Conservation (phyloP, 2,888 invertebrate species). For the Matsumyia berberina region DNA sequence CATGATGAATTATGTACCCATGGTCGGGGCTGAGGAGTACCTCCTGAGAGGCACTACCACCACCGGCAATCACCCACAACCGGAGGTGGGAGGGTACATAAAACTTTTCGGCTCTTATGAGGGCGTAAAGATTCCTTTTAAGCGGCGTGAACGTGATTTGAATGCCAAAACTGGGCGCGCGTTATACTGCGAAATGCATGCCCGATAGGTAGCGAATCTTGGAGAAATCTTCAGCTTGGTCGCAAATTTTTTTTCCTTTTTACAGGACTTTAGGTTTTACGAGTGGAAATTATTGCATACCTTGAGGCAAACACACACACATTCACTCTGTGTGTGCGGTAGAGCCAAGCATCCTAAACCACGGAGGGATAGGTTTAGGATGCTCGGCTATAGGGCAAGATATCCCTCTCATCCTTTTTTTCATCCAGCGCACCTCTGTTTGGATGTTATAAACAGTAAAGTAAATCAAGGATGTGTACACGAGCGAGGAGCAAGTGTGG, state of each 20-base stretch:
- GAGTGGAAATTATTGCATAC: conserved; percentile 71
- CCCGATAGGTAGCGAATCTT: conserved; percentile 13
- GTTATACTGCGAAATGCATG: conserved; percentile 41
- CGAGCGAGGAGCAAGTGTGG: background rate
- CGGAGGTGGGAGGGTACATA: conserved; percentile 40
- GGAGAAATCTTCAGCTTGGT: conserved; percentile 41
- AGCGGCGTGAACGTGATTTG: conserved; percentile 70
- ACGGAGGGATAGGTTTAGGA: background rate
- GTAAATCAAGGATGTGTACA: conserved; percentile 57
- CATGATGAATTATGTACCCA: conserved; percentile 68
- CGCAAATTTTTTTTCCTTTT: conserved; percentile 43
- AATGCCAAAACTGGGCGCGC: conserved; percentile 44
- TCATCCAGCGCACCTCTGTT: conserved; percentile 13
- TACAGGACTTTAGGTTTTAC: conserved; percentile 69
- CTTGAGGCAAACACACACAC: conserved; percentile 38
- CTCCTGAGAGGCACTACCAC: conserved; percentile 41
- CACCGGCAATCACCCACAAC: conserved; percentile 19
- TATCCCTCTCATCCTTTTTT: background rate
- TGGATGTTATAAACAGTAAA: conserved; percentile 65
- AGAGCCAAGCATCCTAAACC: too few relatives aligned
- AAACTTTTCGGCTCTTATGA: conserved; percentile 48
- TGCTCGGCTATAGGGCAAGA: too few relatives aligned
- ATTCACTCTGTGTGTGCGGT: background rate
- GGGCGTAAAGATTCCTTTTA: conserved; percentile 67
- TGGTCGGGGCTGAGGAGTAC: background rate